Percentiles rank a stretch among this genome's conserved stretches.
Evolutionary conservation across 2,888 invertebrate genomes (phyloP).

Genomic region (Micoletzkya japonica): DNA sequence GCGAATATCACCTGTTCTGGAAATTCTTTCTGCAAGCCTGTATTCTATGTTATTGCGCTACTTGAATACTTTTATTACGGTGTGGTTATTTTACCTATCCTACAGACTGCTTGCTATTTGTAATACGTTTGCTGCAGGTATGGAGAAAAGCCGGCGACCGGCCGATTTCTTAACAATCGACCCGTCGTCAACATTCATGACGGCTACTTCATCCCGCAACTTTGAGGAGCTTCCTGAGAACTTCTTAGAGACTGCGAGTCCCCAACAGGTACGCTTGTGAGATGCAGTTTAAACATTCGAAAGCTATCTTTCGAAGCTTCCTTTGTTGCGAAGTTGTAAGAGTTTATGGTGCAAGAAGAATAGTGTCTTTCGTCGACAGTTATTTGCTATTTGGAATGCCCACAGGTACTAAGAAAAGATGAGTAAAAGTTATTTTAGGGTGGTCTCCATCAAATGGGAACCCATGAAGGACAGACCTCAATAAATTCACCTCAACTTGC

Average conservation of each 20-base stretch:
- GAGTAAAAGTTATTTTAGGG: too few species aligned
- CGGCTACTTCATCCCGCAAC: slow-evolving; percentile 31
- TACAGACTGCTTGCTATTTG: not conserved
- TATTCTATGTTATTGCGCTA: not conserved
- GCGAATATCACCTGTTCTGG: not conserved
- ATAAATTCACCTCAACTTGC: slow-evolving; percentile 46
- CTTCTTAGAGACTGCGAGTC: slow-evolving; percentile 59
- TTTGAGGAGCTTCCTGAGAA: slow-evolving; percentile 62
- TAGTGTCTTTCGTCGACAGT: too few species aligned
- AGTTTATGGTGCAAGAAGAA: too few species aligned
- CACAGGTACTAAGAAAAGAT: too few species aligned
- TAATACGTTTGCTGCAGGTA: slow-evolving; percentile 22
- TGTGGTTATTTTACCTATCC: not conserved
- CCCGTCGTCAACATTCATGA: slow-evolving; percentile 46
- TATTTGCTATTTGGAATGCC: too few species aligned
- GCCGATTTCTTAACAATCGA: slow-evolving; percentile 56
- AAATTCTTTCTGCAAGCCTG: not conserved
- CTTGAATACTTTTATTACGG: not conserved
- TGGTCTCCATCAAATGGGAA: too few species aligned
- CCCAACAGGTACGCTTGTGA: too few species aligned
- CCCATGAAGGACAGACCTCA: slow-evolving; percentile 10
- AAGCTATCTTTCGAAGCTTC: not conserved
- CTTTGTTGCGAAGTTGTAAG: too few species aligned
- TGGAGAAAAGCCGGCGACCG: slow-evolving; percentile 28
- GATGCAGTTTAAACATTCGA: slow-evolving; percentile 18